phyloP scores from a whole-genome alignment of 2,113 vertebrate species.

The Chelonoidis abingdonii region DNA sequence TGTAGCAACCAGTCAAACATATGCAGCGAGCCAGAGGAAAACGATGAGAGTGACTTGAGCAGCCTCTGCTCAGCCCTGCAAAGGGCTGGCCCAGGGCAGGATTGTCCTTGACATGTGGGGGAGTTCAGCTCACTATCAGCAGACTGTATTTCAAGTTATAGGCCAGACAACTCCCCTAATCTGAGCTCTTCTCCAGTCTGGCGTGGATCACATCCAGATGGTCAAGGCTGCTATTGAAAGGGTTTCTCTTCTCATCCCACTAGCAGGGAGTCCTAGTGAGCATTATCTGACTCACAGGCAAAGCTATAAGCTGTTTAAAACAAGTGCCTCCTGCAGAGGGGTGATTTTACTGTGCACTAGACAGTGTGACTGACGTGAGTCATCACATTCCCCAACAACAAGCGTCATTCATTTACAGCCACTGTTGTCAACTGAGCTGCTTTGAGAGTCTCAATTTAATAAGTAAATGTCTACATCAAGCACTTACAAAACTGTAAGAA shows the following conservation, averaged over 20 bases:
- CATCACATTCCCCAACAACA: neutral
- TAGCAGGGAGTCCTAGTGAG: fast-evolving
- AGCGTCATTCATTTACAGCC: fast-evolving
- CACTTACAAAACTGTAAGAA: neutral
- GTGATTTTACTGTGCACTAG: fast-evolving
- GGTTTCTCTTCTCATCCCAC: neutral
- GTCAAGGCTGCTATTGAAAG: neutral
- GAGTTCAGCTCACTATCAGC: neutral
- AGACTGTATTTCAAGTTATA: neutral
- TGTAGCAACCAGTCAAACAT: slow-evolving; percentile 52
- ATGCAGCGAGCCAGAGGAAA: slow-evolving; percentile 86
- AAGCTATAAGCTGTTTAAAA: neutral
- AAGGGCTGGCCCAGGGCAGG: neutral
- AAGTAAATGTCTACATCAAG: neutral
- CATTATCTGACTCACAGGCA: fast-evolving
- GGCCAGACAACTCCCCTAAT: neutral
- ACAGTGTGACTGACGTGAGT: neutral
- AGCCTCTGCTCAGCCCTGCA: slow-evolving; percentile 28
- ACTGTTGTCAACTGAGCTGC: neutral
- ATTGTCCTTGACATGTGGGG: neutral
- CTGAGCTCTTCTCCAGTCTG: neutral
- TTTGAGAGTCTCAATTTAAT: neutral
- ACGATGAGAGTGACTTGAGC: slow-evolving; percentile 82
- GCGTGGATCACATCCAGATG: fast-evolving
- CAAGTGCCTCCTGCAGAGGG: fast-evolving